Conservation (phyloP, 2,888 invertebrate species). For the Nephrotoma guestfalica region DNA sequence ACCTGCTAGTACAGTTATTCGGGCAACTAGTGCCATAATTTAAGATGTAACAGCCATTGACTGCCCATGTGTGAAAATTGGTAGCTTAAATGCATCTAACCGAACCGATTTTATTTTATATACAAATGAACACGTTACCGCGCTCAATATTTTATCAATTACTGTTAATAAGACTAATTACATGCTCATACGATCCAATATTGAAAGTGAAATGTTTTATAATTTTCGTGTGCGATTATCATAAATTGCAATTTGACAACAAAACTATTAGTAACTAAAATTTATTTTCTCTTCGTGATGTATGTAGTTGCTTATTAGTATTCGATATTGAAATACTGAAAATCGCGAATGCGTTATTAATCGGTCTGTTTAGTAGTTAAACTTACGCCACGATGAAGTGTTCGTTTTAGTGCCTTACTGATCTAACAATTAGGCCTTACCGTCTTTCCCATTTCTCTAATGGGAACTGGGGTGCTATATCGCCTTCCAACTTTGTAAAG, state of each 20-base stretch:
- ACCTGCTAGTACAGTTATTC: not conserved
- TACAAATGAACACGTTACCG: not conserved
- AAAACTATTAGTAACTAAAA: not conserved
- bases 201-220: not conserved
- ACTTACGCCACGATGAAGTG: too few species aligned
- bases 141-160: not conserved
- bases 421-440: too few species aligned
- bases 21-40: not conserved
- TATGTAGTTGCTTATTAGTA: not conserved
- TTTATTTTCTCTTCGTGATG: not conserved
- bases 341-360: too few species aligned
- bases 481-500: too few species aligned
- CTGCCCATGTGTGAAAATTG: not conserved
- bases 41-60: not conserved
- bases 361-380: too few species aligned
- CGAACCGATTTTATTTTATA: not conserved
- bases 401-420: too few species aligned
- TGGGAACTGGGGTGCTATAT: too few species aligned
- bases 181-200: not conserved
- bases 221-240: not conserved
- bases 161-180: not conserved
- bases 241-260: not conserved
- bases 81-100: not conserved
- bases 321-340: not conserved
- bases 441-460: too few species aligned